Base-by-base conservation (phyloP, 2,113 vertebrate genomes). In the Pyrgilauda ruficollis region DNA sequence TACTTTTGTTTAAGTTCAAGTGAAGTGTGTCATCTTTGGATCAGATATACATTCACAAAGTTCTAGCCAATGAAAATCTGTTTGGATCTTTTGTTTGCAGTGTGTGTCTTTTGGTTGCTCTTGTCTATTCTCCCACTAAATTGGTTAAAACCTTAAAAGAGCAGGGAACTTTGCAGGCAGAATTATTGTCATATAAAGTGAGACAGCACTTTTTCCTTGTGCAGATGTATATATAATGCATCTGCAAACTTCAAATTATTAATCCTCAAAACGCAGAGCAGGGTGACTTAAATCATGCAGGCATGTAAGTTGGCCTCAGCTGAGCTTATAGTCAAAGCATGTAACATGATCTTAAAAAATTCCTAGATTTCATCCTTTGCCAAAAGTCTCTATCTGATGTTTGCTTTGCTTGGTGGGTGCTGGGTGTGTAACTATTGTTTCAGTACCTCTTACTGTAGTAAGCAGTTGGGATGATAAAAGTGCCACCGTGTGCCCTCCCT, bases 141-240 rank as follows among this genome's bases (percentile, higher is more conserved):
- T 7, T n/a, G 15, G 4, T 87, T 90, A 73, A 93, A 92, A 69
- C n/a, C 27, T 61, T 41, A 44, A 68, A 28, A 44, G n/a, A 75
- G 20, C 30, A 44, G 58, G 15, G 49, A 68, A 41, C 58, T 86
- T 88, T n/a, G 47, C 31, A n/a, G 41, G 69, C 35, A 88, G 75
- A 84, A 50, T 75, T 90, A 10, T 28, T 0, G 0, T 56, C 10
- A 0, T 56, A 26, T 41, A 7, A 70, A 78, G 23, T 33, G 37
- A 52, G 62, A 56, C 55, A 73, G 46, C n/a, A 7, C 27, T 59
- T 69, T 84, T 78, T 81, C 20, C 33, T 68, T 79, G 35, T 23
- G 37, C 37, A 82, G 68, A 41, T 41, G 13, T 12, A 82, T 79
- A 13, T 2, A 12, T 22, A 49, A 58, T 83, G 22, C n/a, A 31